Base-by-base conservation (phyloP, 1,140 invertebrate genomes). In the Euglossa dilemma region DNA sequence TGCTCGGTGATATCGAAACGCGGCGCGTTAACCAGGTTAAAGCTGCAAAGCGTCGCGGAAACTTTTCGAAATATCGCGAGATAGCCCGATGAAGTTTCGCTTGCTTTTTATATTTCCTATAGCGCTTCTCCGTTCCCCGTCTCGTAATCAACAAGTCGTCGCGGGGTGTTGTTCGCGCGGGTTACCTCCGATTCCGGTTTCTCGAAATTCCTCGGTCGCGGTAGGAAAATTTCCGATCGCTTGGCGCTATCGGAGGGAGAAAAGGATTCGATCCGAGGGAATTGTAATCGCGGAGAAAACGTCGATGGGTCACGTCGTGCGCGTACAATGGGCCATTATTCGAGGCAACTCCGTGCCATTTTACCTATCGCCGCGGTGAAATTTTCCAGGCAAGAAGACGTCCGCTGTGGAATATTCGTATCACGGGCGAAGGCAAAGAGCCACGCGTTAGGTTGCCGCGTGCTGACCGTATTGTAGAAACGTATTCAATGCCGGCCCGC, bases 401-500 rank as follows among this genome's bases (percentile, higher is more conserved):
- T 52, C 45, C 52, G 23, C 36, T 47, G 59, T 28, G 25, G 52
- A 76, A 80, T 85, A 70, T 87, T 82, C 66, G 69, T 88, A 85
- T 85, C 83, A 74, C 61, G 70, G 63, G 63, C 77, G 25, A 85
- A 87, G 85, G 81, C 71, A 87, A 88, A 85, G 72, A 85, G 71
- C 78, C 80, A 80, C 79, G 85, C 80, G 89, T 90, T 91, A 91
- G 89, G 90, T 92, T 92, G 91, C 88, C 87, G 91, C 89, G 84
- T 80, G 71, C 86, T 91, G 91, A 92, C 88, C 90, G 91, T 92
- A 92, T 93, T 92, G 92, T 92, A 83, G 91, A 91, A 89, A 86
- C 89, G 89, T 89, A 91, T 90, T 93, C 90, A 93, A 93, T 92
- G 90, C 91, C 88, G 85, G 86, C 71, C 89, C 88, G 90, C 91